Evolutionary conservation across 2,797 vertebrate species (phyloP), one percentile per base, ranked within the genome.

Genomic region (Urosaurus nigricauda): DNA sequence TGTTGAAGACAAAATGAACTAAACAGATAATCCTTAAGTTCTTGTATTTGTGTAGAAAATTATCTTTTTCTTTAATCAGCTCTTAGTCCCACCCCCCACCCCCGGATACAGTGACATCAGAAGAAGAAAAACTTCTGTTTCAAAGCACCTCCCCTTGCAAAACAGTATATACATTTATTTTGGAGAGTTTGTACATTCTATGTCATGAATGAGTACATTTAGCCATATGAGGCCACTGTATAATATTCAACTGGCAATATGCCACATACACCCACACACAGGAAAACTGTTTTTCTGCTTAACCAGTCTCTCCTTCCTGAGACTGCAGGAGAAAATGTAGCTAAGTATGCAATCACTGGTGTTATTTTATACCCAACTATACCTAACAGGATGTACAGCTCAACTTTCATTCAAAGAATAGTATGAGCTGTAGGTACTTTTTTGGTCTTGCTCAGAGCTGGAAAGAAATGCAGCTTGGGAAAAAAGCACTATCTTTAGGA

Each of bases 241-340:
- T 90, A 85, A 24, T 75, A n/a, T 89, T 86, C 90, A 91, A 78
- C 88, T 82, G 91, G 93, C 91, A 94, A 16, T 87, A 87, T 24
- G 3, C 75, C 93, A 91, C 32, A 85, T 29, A 86, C 68, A 79
- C 89, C 89, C 83, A 35, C 93, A 91, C 92, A 93, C 94, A 94
- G 94, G 95, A 96, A 95, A 89, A 89, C 89, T 3, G 89, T 94
- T 87, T 94, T 93, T 93, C 93, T 93, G 84, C 73, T 74, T 0
- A 79, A 3, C 77, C 2, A 5, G 63, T 0, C 91, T 90, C 92
- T 95, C 94, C 40, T 94, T 95, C 93, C 93, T 91, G 90, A 94
- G 91, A 94, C 94, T 92, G 90, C 93, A 65, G 2, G 88, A 89
- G 78, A 86, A 85, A 88, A 78, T 84, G 60, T 68, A 0, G 13